A percentile compares a stretch with the other conserved stretches of the same genome.
phyloP scores from a whole-genome alignment of 2,113 vertebrate species.

The Meleagris gallopavo region DNA sequence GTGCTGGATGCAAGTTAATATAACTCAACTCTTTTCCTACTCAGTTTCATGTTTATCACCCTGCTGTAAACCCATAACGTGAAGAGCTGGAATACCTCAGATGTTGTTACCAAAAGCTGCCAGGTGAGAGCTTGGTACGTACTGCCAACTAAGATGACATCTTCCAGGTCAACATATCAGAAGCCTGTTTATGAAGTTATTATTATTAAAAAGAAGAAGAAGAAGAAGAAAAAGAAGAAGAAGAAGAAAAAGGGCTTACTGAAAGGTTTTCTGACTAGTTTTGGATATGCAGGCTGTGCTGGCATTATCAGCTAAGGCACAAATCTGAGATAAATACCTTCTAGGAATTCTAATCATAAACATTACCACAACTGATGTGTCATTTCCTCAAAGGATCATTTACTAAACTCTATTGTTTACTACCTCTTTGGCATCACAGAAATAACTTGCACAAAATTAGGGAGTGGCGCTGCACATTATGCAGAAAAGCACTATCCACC shows the following conservation, averaged over 20 bases:
- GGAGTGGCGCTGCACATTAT: not conserved
- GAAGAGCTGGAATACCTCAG: not conserved
- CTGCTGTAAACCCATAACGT: not conserved
- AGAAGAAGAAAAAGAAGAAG: not conserved
- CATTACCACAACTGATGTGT: not conserved
- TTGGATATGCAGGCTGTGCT: not conserved
- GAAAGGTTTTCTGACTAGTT: not conserved
- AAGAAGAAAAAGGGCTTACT: not conserved
- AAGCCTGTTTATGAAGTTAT: not conserved
- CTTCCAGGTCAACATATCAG: not conserved
- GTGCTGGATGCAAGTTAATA: not conserved
- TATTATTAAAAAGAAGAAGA: not conserved
- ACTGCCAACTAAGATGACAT: not conserved
- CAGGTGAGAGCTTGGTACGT: not conserved
- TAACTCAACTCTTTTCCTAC: constrained; percentile 2
- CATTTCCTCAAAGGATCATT: not conserved
- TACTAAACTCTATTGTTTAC: not conserved
- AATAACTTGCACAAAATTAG: not conserved
- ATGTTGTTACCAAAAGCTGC: not conserved
- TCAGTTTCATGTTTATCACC: not conserved
- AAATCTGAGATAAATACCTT: not conserved
- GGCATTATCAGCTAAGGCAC: not conserved
- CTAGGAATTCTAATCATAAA: not conserved
- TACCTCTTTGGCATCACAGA: not conserved
- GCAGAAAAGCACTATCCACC: not conserved